Evolutionary conservation across 2,888 invertebrate genomes (phyloP), one percentile per base, ranked within the genome.

Genomic region (Chloromyia formosa): DNA sequence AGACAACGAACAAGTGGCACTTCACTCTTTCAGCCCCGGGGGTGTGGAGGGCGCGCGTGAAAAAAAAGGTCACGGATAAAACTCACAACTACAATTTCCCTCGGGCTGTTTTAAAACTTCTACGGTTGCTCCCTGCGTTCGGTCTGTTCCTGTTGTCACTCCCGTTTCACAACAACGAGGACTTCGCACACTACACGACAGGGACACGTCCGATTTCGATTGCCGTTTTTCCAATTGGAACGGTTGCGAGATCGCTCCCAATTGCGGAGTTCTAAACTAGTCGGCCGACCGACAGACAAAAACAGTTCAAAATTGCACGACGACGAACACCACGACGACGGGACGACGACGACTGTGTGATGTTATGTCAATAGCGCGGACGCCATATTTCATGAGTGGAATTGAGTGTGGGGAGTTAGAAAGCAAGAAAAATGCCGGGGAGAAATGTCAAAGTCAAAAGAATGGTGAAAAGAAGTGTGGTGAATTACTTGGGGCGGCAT

Each of bases 331-430:
- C 20, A 45, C 9, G 45, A 66, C 22, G 5, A 12, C 66, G 66
- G 14, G 49, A 23, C 61, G 7, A 42, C 49, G 23, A 66, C 49
- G 2, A 35, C 27, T 4, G 27, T 23, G 49, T 49, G 49, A 66
- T 66, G 66, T 66, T 66, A 66, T 66, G 66, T 66, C 66, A 66
- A 66, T 66, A 66, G 66, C 66, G 66, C 66, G 66, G 66, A 66
- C 66, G 66, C 66, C 66, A 66, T 66, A 16, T 66, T 66, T 66
- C 49, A 22, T 16, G 23, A 49, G 66, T 49, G 45, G 7, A 22
- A 49, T 45, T 66, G 10, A 22, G 14, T 66, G 66, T 45, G 49
- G 66, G 23, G 49, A 66, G 40, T 18, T 40, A 22, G 23, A 1
- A 5, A 42, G 27, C 9, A 35, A 12, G n/a, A 18, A 4, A 35